A percentile compares a stretch with the other conserved stretches of the same genome.
phyloP scores from a whole-genome alignment of 2,888 invertebrate genomes.

The Axea sp. region DNA sequence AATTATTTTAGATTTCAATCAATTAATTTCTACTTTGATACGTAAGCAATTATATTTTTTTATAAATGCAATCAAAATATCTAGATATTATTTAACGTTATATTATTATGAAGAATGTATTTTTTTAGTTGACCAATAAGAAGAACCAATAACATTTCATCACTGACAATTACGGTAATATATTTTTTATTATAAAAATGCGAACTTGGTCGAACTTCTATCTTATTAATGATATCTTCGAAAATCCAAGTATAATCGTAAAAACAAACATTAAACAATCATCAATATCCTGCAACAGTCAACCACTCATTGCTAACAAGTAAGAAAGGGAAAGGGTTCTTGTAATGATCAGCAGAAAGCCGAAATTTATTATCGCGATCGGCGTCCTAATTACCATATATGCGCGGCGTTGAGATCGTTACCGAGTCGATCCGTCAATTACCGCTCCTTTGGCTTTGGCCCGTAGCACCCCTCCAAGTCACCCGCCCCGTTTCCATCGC shows the following conservation, averaged over 20 bases:
- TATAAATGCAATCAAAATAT: too few species aligned
- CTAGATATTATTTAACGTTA: conserved; percentile 13
- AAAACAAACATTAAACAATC: conserved; percentile 49
- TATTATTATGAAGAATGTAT: conserved; percentile 12
- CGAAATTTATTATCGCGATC: conserved; percentile 65
- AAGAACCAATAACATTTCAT: conserved; percentile 27
- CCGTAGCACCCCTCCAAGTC: conserved; percentile 53
- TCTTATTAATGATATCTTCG: conserved; percentile 7
- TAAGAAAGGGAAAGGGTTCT: conserved; percentile 35
- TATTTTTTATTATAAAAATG: conserved; percentile 20
- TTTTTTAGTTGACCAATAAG: conserved; percentile 12
- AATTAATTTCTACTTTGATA: too few species aligned
- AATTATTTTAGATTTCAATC: too few species aligned
- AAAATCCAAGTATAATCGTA: conserved; percentile 25
- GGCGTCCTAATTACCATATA: conserved; percentile 67
- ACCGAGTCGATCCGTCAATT: conserved; percentile 67
- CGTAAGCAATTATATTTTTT: too few species aligned
- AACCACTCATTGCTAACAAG: conserved; percentile 59
- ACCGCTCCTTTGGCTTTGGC: conserved; percentile 60
- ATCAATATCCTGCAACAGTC: conserved; percentile 42
- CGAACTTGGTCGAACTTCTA: neutral
- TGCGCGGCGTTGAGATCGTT: conserved; percentile 64
- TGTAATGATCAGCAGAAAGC: conserved; percentile 53
- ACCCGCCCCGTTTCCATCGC: conserved; percentile 59
- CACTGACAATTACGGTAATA: conserved; percentile 26